Conservation (phyloP, 1,140 invertebrate genomes). For the Littorina saxatilis region DNA sequence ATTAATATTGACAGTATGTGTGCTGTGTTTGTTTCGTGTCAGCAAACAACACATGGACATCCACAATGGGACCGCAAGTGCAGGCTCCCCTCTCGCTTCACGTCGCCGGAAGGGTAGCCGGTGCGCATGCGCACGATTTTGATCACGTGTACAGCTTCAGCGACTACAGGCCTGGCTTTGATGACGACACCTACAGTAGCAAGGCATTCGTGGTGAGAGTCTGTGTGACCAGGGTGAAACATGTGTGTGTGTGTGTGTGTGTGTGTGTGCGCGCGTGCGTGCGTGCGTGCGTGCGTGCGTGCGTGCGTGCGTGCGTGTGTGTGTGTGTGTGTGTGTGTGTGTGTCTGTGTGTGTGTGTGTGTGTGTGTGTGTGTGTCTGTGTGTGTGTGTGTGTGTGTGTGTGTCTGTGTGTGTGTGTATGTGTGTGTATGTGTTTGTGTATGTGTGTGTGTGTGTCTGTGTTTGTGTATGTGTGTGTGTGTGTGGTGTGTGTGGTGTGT, state of each 20-base stretch:
- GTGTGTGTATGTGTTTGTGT: no score
- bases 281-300: neutral
- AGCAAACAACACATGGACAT: constrained; percentile 1
- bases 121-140: neutral
- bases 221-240: no score
- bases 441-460: no score
- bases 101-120: neutral
- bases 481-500: no score
- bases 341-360: no score
- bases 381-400: neutral
- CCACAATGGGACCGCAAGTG: neutral
- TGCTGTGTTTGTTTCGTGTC: no score
- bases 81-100: constrained; percentile 6
- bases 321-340: no score
- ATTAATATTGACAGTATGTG: no score
- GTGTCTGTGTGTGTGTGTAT: neutral
- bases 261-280: neutral
- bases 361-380: no score
- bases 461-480: no score
- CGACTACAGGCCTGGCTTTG: constrained; percentile 9
- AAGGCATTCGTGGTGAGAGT: constrained; percentile 7
- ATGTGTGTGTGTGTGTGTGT: neutral
- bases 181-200: neutral
- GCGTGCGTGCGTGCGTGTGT: neutral
- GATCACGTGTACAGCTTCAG: neutral